Base-by-base conservation (phyloP, 2,888 invertebrate genomes). In the Drosophila neutralis region DNA sequence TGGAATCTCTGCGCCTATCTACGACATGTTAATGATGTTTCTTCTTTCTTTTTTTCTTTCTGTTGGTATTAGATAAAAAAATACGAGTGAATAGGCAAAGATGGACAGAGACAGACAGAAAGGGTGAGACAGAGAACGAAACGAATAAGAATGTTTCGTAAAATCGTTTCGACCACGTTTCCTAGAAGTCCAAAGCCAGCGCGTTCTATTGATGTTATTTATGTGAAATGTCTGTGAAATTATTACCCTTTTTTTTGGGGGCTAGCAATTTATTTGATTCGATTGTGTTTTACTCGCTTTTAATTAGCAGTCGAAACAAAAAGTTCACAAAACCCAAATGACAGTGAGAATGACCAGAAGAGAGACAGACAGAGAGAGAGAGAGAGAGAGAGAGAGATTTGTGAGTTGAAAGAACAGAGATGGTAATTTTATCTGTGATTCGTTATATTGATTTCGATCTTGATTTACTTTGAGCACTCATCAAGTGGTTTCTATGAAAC, bases 21-120 rank as follows among this genome's bases (percentile, higher is more conserved):
- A 80, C 84, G 87, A 85, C 87, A 85, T 85, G 85, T 85, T 85
- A 85, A 85, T 89, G 87, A 87, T 89, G 87, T 85, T 89, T 87
- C 68, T 82, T 74, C 45, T 53, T 40, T 33, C 54, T 67, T 53
- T 54, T 67, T 69, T 62, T 58, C 69, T 56, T 66, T 67, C 18
- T 33, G 24, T 76, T 57, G 76, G 72, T 73, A 73, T 72, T 73
- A 69, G 69, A 73, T 76, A 77, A 78, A 79, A 69, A 76, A 70
- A 76, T 70, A 59, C n/a, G 38, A 78, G 38, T 52, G 52, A 24
- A 45, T 45, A 45, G 45, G 15, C 45, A 15, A 45, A 24, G 48
- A 58, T 53, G 36, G 33, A 33, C 13, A 21, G 8, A 53, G 33
- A 42, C 21, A 29, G 15, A 24, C 27, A 40, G 38, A 24, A 35